Evolutionary conservation across 2,797 vertebrate species (phyloP), one percentile per base, ranked within the genome.

Genomic region (Threskiornis aethiopicus): DNA sequence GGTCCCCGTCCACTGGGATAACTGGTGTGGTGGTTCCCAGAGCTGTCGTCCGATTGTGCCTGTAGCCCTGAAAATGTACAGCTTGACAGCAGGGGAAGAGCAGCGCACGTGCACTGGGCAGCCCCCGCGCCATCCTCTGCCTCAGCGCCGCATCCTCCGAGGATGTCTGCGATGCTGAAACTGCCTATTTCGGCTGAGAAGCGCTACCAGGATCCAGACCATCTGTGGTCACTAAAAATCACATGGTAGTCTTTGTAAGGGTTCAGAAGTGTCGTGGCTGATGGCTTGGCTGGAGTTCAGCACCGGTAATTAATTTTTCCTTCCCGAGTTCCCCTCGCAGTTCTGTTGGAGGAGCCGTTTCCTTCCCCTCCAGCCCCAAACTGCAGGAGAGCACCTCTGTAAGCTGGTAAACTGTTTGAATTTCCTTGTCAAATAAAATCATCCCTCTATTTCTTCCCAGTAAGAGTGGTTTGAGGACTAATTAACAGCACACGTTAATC

Each of bases 231-330:
- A 35, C 2, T 1, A 20, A 25, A 29, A 65, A 71, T 83, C 81
- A 46, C 75, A 1, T 20, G 75, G 92, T 25, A 8, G 41, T n/a
- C 69, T 41, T 39, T 52, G 70, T 73, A 19, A 75, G 84, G 89
- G 33, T 66, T 59, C 86, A 85, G 88, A 44, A 89, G 44, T 54
- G 78, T 84, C 15, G 22, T 70, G 78, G 62, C 88, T 87, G 88
- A 89, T 77, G 88, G 64, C 81, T 95, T 97, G 95, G 92, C 96
- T 1, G 0, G 26, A 11, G n/a, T 85, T 95, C 95, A 95, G 78
- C 90, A 55, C 92, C 47, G 58, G 84, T 93, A 91, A 95, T 96
- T 71, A 77, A 67, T 95, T 93, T 86, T 92, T 73, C 79, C 90
- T 95, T 96, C 91, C 90, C 79, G 91, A 94, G 67, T 69, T 79